These are phyloP conservation scores for Drosophila arawakana DNA, from an alignment of 1,140 invertebrate species.

Conservation along the genomic window DNA sequence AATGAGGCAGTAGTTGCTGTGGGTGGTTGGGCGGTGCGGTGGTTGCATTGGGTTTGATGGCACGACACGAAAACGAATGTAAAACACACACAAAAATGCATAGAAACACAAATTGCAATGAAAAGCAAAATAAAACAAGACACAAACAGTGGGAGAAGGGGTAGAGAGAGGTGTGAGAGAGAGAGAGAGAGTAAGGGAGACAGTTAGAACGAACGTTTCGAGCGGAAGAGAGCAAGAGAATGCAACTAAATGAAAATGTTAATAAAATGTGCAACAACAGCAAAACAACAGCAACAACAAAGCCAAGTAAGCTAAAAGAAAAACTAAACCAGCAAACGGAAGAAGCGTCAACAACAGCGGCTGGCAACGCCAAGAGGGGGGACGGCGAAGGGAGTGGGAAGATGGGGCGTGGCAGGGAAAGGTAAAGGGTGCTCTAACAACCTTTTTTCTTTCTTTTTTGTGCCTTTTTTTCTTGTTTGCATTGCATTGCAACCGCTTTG, in stretches of 20 bases:
- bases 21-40: conserved; percentile 7
- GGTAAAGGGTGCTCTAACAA: conserved; percentile 28
- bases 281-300: conserved; percentile 57
- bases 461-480: conserved; percentile 14
- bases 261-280: conserved; percentile 77
- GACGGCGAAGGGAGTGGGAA: not conserved
- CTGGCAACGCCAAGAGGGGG: conserved; percentile 4
- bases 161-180: too few species aligned
- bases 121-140: conserved; percentile 70
- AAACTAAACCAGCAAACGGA: conserved; percentile 79
- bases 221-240: conserved; percentile 15
- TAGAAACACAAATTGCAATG: conserved; percentile 82
- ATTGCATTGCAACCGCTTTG: conserved; percentile 54
- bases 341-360: conserved; percentile 71
- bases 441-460: conserved; percentile 2
- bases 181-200: conserved; percentile 16
- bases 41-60: conserved; percentile 31
- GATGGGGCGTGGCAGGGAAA: not conserved
- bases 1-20: conserved; percentile 6
- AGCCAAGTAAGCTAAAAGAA: conserved; percentile 75
- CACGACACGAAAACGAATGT: conserved; percentile 81
- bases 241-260: conserved; percentile 79
- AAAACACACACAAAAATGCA: conserved; percentile 82
- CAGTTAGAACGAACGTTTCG: not conserved
- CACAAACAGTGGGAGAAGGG: conserved; percentile 3